Conservation (phyloP, 2,888 invertebrate species). For the Podotricha telesiphe region DNA sequence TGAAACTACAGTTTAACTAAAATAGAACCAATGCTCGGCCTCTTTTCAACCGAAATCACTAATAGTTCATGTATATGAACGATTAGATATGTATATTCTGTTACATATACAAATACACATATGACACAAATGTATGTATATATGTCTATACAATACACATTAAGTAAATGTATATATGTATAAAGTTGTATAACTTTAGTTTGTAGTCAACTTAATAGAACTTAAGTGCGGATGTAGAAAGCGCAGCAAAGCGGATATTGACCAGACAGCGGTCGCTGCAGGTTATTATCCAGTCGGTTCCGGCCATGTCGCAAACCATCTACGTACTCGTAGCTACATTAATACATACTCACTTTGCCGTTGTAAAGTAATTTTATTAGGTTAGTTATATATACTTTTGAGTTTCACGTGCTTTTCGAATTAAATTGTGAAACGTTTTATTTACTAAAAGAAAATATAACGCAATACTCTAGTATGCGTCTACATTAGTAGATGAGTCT, state of each 20-base stretch:
- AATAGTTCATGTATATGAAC: too few relatives aligned
- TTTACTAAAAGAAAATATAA: not conserved
- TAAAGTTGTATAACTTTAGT: not conserved
- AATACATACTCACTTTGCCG: conserved; percentile 16
- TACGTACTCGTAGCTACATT: conserved; percentile 34
- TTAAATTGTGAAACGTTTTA: not conserved
- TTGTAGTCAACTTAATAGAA: not conserved
- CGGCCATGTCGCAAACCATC: conserved; percentile 32
- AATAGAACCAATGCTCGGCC: too few relatives aligned
- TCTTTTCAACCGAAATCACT: too few relatives aligned
- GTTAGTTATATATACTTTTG: conserved; percentile 6
- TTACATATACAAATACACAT: too few relatives aligned
- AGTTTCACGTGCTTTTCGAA: not conserved
- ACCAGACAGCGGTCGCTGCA: conserved; percentile 48
- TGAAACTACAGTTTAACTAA: too few relatives aligned
- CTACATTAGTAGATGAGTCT: too few relatives aligned
- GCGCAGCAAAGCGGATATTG: conserved; percentile 54
- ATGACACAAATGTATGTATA: not conserved
- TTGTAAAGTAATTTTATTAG: conserved; percentile 18
- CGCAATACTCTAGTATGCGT: not conserved
- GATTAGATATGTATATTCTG: too few relatives aligned
- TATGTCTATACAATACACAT: not conserved
- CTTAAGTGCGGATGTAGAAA: conserved; percentile 31
- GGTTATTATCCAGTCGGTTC: conserved; percentile 49
- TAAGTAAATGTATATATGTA: too few relatives aligned